Evolutionary conservation across 2,888 invertebrate genomes (phyloP), one percentile per base, ranked within the genome.

Genomic region (Drosophila hamatofila): DNA sequence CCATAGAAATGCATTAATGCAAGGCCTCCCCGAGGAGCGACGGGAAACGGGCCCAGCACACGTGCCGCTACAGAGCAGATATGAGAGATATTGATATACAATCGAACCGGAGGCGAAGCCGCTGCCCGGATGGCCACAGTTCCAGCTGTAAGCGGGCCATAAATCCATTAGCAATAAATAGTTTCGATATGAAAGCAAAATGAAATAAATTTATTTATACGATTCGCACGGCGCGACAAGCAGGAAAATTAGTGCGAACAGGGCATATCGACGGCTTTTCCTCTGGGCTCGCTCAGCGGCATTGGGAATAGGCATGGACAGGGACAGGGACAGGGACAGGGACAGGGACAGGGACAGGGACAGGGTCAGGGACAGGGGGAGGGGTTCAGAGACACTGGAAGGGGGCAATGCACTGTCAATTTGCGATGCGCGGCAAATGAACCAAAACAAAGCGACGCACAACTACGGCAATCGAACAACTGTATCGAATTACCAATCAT

Each of bases 111-210:
- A 54, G 55, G 65, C 66, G 77, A 72, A 72, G 73, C 46, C 52
- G 66, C 41, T 54, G 52, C 67, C 66, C 75, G 72, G 72, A 66
- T 48, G 72, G 35, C 23, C 41, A 39, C 39, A 55, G 58, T 39
- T 49, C 58, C 27, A 62, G 44, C 62, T 25, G 48, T 12, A 12
- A 68, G 48, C 72, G 69, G 74, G 73, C 80, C 79, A 89, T 91
- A 91, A 91, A 91, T 91, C 91, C 90, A 91, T 91, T 91, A 91
- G 80, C 82, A 82, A 88, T 91, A 90, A 90, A 91, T 83, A 85
- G 83, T 88, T 80, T 80, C 46, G 86, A 81, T 89, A 81, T 80
- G 89, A 88, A 77, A 60, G 67, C 79, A 3, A 85, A 86, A 79
- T 72, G 68, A 74, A 78, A 83, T 77, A 73, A 88, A 90, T 83